phyloP scores from a whole-genome alignment of 2,797 vertebrate species.

The Nannoperca australis region DNA sequence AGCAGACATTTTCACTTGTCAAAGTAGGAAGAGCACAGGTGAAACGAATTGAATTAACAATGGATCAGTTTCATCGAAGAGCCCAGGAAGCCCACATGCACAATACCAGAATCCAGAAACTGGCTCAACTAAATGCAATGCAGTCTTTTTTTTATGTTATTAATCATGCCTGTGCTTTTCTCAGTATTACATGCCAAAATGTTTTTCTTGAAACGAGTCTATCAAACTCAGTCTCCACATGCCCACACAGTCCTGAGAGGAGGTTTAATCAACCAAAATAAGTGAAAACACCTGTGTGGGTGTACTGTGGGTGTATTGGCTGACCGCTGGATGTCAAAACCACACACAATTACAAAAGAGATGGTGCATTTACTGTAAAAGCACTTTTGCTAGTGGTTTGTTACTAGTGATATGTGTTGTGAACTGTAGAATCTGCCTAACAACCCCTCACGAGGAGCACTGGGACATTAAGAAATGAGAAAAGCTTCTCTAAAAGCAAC shows the following conservation, averaged over 20 bases:
- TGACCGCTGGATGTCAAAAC: neutral
- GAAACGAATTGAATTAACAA: neutral
- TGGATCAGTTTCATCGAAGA: neutral
- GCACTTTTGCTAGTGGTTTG: neutral
- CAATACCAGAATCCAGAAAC: neutral
- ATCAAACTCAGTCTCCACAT: neutral
- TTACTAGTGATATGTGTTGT: neutral
- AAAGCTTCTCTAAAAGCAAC: neutral
- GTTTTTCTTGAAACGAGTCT: neutral
- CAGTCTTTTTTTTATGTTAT: neutral
- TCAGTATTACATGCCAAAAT: neutral
- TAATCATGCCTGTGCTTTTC: neutral
- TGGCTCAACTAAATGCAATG: neutral
- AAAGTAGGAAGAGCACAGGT: neutral
- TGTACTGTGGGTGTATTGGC: neutral
- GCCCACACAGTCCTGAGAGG: neutral
- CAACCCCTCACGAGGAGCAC: too few relatives aligned
- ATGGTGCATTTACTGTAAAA: constrained; percentile 4
- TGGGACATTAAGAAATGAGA: neutral
- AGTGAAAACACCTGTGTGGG: constrained; percentile 4
- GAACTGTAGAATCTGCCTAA: neutral
- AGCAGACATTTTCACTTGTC: neutral
- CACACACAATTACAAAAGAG: neutral
- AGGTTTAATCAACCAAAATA: neutral
- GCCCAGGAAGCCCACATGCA: neutral